Evolutionary conservation across 1,140 invertebrate genomes (phyloP), one percentile per base, ranked within the genome.

Genomic region (Heliconius himera): DNA sequence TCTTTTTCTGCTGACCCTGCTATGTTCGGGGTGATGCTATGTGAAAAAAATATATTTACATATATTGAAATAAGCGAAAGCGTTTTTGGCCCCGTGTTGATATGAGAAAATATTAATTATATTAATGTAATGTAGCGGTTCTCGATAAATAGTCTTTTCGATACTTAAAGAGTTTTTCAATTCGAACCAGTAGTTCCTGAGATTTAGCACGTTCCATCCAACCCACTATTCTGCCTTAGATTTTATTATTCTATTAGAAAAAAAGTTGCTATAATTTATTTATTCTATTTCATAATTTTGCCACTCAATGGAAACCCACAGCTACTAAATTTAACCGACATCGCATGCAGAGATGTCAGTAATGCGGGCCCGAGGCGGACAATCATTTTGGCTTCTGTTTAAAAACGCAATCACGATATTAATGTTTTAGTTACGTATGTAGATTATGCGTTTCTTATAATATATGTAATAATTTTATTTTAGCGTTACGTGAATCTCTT

Each of bases 371-470:
- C 72, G 82, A 60, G 92, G 92, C 91, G 86, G 90, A 91, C 89
- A 89, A 88, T 86, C 88, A 87, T 92, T 94, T 90, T 85, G 89
- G 91, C 92, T 94, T 92, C 92, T 94, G 92, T 94, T 91, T 92
- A 89, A 90, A 87, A 92, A 91, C 88, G 86, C 85, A 80, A 89
- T 87, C 88, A 85, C 84, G 86, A 89, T 86, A 89, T 89, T 89
- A 90, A 89, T 87, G 85, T 87, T 60, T 76, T 80, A 80, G 70
- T 80, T 74, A 77, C 74, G 38, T 72, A 75, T 79, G 70, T 73
- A 77, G 54, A 79, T 75, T 66, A 66, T 29, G 60, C 9, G 22
- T 66, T 66, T 16, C 9, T 29, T 66, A 29, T 66, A 66, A 60
- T 60, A 60, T 26, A 74, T 33, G 41, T 76, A 26, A 46, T 11